Percentiles rank a stretch among this genome's conserved stretches.
Conservation (phyloP, 1,140 invertebrate genomes). For the Brachionus paranguensis region DNA sequence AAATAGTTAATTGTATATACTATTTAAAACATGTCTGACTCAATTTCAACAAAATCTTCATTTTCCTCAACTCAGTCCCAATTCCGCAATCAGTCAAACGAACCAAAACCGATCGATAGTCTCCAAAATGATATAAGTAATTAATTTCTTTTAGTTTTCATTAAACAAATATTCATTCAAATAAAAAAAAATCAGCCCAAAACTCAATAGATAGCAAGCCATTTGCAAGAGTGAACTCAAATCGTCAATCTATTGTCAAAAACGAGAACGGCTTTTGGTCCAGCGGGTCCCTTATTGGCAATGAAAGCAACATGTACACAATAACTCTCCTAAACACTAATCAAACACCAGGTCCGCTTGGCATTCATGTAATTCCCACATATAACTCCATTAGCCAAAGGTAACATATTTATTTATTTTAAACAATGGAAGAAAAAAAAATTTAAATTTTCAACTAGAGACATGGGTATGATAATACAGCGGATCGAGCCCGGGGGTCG, state of each 20-base stretch:
- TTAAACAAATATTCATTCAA: not conserved
- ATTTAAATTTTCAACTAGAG: slow-evolving; percentile 42
- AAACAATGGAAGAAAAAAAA: not conserved
- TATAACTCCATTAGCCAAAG: slow-evolving; percentile 62
- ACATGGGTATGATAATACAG: slow-evolving; percentile 71
- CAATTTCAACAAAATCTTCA: not conserved
- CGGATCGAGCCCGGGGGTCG: slow-evolving; percentile 75
- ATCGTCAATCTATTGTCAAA: slow-evolving; percentile 9
- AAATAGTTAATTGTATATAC: not conserved
- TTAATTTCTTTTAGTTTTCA: not conserved
- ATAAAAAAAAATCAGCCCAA: not conserved
- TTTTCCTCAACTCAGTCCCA: not conserved
- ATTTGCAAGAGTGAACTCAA: not conserved
- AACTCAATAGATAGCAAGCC: not conserved
- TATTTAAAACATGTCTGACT: not conserved
- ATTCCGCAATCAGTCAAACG: not conserved
- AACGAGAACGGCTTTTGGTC: slow-evolving; percentile 5
- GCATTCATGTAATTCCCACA: slow-evolving; percentile 80
- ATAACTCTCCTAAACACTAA: not conserved
- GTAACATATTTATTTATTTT: not conserved
- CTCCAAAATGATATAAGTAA: not conserved
- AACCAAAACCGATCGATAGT: not conserved
- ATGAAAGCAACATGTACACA: not conserved
- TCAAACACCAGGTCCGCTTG: slow-evolving; percentile 64
- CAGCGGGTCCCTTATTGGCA: not conserved